Conservation (phyloP, 2,797 vertebrate species). For the Atherinosoma microstoma region DNA sequence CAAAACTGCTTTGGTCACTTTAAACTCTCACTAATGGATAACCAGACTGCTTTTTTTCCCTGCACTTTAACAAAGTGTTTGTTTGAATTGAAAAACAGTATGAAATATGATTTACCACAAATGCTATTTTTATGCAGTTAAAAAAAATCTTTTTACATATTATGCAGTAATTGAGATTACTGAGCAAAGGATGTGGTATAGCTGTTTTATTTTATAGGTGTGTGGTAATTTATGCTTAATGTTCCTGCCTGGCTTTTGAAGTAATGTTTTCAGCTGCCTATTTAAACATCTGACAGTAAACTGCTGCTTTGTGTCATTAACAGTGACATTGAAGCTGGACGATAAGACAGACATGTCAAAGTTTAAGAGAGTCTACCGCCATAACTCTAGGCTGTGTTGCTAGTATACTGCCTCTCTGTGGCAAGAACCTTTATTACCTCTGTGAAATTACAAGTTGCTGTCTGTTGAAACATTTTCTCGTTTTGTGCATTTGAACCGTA, state of each 20-base stretch:
- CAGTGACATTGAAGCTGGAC: constrained; percentile 24
- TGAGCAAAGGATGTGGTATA: constrained; percentile 19
- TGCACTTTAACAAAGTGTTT: constrained; percentile 9
- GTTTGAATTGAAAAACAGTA: constrained; percentile 12
- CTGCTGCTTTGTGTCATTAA: constrained; percentile 42
- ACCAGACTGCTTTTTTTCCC: constrained; percentile 4
- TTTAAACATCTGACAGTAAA: constrained; percentile 29
- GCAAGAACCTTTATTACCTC: constrained; percentile 57
- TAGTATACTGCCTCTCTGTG: constrained; percentile 63
- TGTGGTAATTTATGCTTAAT: constrained; percentile 38
- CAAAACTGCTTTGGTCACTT: constrained; percentile 30
- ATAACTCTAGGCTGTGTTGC: constrained; percentile 11
- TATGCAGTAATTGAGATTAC: constrained; percentile 30
- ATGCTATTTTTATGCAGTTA: constrained; percentile 24
- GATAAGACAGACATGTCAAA: constrained; percentile 8
- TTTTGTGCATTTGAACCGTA: constrained; percentile 31
- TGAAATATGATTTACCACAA: constrained; percentile 17
- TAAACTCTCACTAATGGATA: constrained; percentile 14
- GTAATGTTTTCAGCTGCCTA: constrained; percentile 28
- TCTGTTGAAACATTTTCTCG: constrained; percentile 19
- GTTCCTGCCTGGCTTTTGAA: constrained; percentile 44
- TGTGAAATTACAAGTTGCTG: constrained; percentile 21
- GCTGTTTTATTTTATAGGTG: constrained; percentile 42
- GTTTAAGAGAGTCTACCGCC: constrained; percentile 11
- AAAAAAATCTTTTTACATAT: constrained; percentile 17